Evolutionary conservation across 2,888 invertebrate species (phyloP).

Genomic region (Microctonus aethiopoides): DNA sequence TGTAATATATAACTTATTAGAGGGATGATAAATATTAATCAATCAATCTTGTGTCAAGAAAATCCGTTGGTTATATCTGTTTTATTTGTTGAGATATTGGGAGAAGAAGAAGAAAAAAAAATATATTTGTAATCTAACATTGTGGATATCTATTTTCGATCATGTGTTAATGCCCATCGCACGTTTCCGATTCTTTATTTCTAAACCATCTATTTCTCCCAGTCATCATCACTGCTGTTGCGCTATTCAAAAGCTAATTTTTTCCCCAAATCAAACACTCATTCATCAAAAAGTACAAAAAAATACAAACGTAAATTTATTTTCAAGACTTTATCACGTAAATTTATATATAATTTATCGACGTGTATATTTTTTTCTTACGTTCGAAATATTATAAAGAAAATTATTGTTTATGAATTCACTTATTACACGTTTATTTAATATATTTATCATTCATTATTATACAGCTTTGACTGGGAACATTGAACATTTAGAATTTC

Average conservation of each 20-base stretch:
- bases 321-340: too few relatives aligned
- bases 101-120: conserved; percentile 29
- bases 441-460: not conserved
- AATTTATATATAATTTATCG: too few relatives aligned
- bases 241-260: conserved; percentile 39
- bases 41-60: conserved; percentile 43
- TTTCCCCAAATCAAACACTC: too few relatives aligned
- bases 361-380: too few relatives aligned
- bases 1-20: not conserved
- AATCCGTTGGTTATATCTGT: conserved; percentile 33
- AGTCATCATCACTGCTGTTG: conserved; percentile 5
- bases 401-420: not conserved
- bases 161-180: conserved; percentile 31
- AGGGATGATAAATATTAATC: conserved; percentile 43
- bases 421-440: not conserved
- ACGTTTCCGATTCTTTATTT: not conserved
- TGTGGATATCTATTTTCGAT: conserved; percentile 51
- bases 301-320: too few relatives aligned
- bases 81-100: conserved; percentile 21
- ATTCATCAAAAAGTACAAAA: too few relatives aligned
- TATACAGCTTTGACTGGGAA: not conserved
- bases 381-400: too few relatives aligned
- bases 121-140: conserved; percentile 39
- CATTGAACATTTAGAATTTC: conserved; percentile 17
- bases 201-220: not conserved